Base-by-base conservation (phyloP, 1,140 invertebrate genomes). In the Papilio aristodemus region DNA sequence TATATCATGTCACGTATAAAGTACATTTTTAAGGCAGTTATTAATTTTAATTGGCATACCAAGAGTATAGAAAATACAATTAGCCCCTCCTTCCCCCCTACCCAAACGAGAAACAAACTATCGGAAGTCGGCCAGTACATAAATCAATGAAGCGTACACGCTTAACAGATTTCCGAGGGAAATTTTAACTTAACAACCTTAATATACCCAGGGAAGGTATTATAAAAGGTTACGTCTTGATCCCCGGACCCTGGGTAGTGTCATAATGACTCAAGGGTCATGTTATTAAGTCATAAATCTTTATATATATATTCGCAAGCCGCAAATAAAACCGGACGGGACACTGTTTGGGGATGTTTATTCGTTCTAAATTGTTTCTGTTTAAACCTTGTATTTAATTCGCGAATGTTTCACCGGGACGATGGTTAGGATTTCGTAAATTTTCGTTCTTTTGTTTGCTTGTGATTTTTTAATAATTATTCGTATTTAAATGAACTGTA, bases 281-380 rank as follows among this genome's bases (percentile, higher is more conserved):
- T 57, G 66, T 71, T 71, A 71, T 71, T 71, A 71, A 71, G 46
- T 62, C 59, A 71, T 71, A 71, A 71, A 71, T 71, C 70, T 71
- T 50, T 67, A 37, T 41, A 67, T 67, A 71, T 46, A 68, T 68
- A 71, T 67, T 57, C 59, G 57, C 46, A 25, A 36, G 43, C 13
- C 70, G 67, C 36, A 43, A 60, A 63, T 68, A 43, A 64, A 71
- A 68, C 67, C 50, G 27, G 70, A 25, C 67, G 60, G 17, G 27
- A 39, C 59, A 58, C 43, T 60, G 58, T 60, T 60, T n/a, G 36
- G 62, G 39, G 39, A 46, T 66, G 41, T 66, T 66, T 66, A 66
- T 41, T 46, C 57, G 37, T 14, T 68, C 50, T 39, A 68, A 69
- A 67, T 69, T 68, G 68, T 72, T 70, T 64, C 63, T 66, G 17